Conservation (phyloP, 1,140 invertebrate species). For the Heterodera carotae region DNA sequence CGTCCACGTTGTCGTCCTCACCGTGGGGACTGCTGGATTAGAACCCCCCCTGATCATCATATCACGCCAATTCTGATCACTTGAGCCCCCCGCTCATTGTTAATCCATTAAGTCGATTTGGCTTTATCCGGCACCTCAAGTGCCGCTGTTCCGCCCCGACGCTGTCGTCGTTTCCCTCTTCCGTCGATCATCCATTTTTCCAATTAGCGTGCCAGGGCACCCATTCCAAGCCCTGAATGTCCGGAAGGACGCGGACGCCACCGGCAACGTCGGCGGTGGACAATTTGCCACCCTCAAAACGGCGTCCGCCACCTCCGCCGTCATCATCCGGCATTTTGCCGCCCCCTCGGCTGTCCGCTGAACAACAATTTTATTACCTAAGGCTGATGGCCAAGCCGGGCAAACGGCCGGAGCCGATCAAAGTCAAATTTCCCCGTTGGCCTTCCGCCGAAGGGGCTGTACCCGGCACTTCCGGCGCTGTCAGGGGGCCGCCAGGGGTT, state of each 20-base stretch:
- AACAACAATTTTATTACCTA: constrained; percentile 64
- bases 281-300: background rate
- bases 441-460: constrained; percentile 22
- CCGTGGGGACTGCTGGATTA: background rate
- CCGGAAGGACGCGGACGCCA: constrained; percentile 16
- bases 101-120: too few relatives aligned
- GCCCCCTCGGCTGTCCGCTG: constrained; percentile 44
- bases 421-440: constrained; percentile 64
- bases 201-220: background rate
- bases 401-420: constrained; percentile 59
- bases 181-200: background rate
- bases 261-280: constrained; percentile 8
- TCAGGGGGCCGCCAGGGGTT: constrained; percentile 3
- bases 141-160: background rate
- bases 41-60: background rate
- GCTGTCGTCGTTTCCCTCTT: constrained; percentile 5
- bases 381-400: constrained; percentile 64
- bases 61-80: background rate
- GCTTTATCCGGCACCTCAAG: background rate
- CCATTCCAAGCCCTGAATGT: constrained; percentile 11
- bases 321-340: background rate
- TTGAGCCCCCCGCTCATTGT: background rate
- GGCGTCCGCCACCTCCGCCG: constrained; percentile 17
- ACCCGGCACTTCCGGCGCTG: constrained; percentile 14
- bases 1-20: background rate